These are phyloP conservation scores for Macaria notata DNA, from an alignment of 2,888 invertebrate genomes.

Conservation along the genomic window DNA sequence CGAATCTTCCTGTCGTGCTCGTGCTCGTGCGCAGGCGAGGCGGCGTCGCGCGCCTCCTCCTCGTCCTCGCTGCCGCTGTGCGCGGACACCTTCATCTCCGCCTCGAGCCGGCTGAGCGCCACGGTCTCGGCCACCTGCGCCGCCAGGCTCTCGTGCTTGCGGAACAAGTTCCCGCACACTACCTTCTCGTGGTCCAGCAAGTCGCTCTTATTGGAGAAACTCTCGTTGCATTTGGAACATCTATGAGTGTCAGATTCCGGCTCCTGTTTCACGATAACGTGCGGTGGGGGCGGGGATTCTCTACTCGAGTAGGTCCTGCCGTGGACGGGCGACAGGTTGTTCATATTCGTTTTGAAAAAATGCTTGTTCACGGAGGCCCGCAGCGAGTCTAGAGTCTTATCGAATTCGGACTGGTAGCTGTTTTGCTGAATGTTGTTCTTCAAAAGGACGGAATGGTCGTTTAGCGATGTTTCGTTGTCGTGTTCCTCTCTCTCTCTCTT, in stretches of 20 bases:
- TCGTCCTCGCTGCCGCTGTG: slow-evolving; percentile 84
- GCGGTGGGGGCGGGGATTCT: slow-evolving; percentile 45
- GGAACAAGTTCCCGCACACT: slow-evolving; percentile 79
- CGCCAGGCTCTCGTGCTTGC: slow-evolving; percentile 88
- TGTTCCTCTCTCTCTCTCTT: slow-evolving; percentile 72
- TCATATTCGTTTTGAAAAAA: slow-evolving; percentile 86
- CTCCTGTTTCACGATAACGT: slow-evolving; percentile 62
- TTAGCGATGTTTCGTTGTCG: slow-evolving; percentile 51
- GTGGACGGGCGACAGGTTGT: slow-evolving; percentile 84
- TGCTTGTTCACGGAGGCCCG: slow-evolving; percentile 89
- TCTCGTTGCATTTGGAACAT: slow-evolving; percentile 83
- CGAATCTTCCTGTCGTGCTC: slow-evolving; percentile 91
- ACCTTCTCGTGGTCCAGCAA: slow-evolving; percentile 88
- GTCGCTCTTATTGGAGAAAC: slow-evolving; percentile 82
- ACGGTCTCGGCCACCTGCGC: slow-evolving; percentile 88
- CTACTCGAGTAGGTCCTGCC: slow-evolving; percentile 63
- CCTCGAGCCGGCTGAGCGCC: slow-evolving; percentile 77
- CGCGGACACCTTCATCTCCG: slow-evolving; percentile 74
- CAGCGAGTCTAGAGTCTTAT: slow-evolving; percentile 88
- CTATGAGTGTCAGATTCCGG: slow-evolving; percentile 68
- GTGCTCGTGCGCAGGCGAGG: slow-evolving; percentile 81
- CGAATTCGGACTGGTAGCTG: slow-evolving; percentile 84
- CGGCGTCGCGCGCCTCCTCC: slow-evolving; percentile 79
- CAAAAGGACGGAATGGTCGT: slow-evolving; percentile 60
- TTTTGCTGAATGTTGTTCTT: slow-evolving; percentile 54